A percentile compares a stretch with the other conserved stretches of the same genome.
These are phyloP conservation scores for Agriopis marginaria DNA, from an alignment of 2,888 invertebrate species.

Conservation along the genomic window DNA sequence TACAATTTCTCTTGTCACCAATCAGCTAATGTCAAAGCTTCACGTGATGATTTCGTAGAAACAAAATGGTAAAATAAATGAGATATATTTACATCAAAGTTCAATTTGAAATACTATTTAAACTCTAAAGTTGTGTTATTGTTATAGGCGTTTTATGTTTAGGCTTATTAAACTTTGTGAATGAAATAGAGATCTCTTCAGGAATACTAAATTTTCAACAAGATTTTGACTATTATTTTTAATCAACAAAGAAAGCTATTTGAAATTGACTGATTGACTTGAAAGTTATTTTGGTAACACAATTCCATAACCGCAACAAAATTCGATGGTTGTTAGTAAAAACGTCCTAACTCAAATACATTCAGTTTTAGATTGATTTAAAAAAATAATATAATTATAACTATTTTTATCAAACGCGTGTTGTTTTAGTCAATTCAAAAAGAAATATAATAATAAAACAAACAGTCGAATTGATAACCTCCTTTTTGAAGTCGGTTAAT, in stretches of 20 bases:
- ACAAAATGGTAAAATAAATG: slow-evolving; percentile 21
- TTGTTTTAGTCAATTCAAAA: slow-evolving; percentile 1
- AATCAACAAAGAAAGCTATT: not conserved
- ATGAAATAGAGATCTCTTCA: slow-evolving; percentile 54
- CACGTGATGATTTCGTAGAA: slow-evolving; percentile 39
- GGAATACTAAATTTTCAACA: slow-evolving; percentile 23
- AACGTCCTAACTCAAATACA: slow-evolving; percentile 4
- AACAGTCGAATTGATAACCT: no score
- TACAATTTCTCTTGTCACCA: slow-evolving; percentile 13
- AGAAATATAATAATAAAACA: no score
- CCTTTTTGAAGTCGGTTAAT: not conserved
- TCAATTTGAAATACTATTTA: slow-evolving; percentile 24
- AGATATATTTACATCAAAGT: slow-evolving; percentile 19
- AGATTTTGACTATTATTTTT: not conserved
- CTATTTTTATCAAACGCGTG: not conserved
- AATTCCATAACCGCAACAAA: not conserved
- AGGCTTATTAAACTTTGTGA: slow-evolving; percentile 49
- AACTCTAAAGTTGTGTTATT: slow-evolving; percentile 3
- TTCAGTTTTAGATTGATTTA: not conserved
- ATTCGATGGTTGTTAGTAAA: slow-evolving; percentile 5
- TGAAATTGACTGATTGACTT: no score
- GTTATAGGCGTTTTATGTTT: slow-evolving; percentile 39
- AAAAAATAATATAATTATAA: not conserved
- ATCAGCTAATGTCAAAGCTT: slow-evolving; percentile 4
- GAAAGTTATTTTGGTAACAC: no score